Evolutionary conservation across 2,888 invertebrate genomes (phyloP).

Genomic region (Mesochorus sp.): DNA sequence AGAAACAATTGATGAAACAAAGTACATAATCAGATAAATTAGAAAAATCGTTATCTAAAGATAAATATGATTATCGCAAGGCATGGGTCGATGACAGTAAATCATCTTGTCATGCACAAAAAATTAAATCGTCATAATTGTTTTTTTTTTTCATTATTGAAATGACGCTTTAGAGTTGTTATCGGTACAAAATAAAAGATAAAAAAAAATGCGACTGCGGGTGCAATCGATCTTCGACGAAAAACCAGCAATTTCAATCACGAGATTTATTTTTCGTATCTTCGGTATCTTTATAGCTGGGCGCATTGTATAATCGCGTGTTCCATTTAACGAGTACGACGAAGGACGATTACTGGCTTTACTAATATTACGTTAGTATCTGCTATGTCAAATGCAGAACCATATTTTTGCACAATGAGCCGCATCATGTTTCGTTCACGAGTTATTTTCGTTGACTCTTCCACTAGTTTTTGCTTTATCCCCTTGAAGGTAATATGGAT

Average conservation of each 20-base stretch:
- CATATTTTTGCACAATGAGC: slow-evolving; percentile 12
- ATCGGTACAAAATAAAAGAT: background rate
- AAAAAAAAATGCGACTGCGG: background rate
- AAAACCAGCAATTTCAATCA: slow-evolving; percentile 32
- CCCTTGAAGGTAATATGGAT: slow-evolving; percentile 25
- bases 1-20: too few species aligned
- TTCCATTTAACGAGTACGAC: slow-evolving; percentile 4
- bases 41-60: too few species aligned
- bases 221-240: slow-evolving; percentile 30
- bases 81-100: background rate
- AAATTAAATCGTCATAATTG: background rate
- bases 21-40: too few species aligned
- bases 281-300: background rate
- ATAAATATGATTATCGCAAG: too few species aligned
- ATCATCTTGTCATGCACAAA: slow-evolving; percentile 20
- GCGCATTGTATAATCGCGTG: slow-evolving; percentile 22
- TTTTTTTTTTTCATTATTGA: background rate
- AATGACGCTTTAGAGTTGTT: background rate
- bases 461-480: slow-evolving; percentile 11
- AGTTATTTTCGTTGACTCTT: background rate
- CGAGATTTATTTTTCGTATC: slow-evolving; percentile 28
- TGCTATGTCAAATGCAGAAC: too few species aligned
- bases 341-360: background rate
- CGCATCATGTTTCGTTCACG: background rate
- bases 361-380: background rate